Evolutionary conservation across 2,888 invertebrate genomes (phyloP), one percentile per base, ranked within the genome.

Genomic region (Ectemnius lituratus): DNA sequence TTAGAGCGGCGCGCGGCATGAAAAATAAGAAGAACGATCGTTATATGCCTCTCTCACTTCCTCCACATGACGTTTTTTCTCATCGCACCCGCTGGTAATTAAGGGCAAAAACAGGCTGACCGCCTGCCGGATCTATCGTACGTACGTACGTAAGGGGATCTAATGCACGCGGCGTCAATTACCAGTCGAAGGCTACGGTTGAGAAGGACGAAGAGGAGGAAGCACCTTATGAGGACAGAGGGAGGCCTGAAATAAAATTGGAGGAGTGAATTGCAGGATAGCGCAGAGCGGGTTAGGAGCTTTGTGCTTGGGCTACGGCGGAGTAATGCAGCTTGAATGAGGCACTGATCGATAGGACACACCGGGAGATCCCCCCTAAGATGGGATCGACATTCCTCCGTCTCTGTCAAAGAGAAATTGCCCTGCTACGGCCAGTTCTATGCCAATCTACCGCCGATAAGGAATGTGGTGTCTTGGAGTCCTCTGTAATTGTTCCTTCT

Each of bases 301-400:
- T 37, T 37, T 37, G 8, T 37, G 37, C 37, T 4, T 37, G 52
- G 56, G 52, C 11, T 16, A 52, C 37, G 49, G 45, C 62, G 60
- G 52, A 61, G 62, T 62, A 70, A 61, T 76, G 75, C 74, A 73
- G 75, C 73, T 75, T 70, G 80, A 75, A 76, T 75, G 72, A 73
- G 76, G 74, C 80, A 72, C 77, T 83, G 85, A 85, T 86, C 85
- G 85, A 84, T 83, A 80, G 79, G 70, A 67, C 79, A 62, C 82
- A 73, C 70, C 80, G 62, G 75, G 73, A 72, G 75, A 78, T 75
- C 68, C 63, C 47, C 61, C 52, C 18, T 20, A 14, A 8, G 58
- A 37, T 18, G 20, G 62, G 49, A 62, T 62, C 62, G 62, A 62
- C 62, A 28, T 27, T 46, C 23, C 61, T 62, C 45, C 45, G 16